phyloP scores from a whole-genome alignment of 2,113 vertebrate species.

The Neotoma lepida region DNA sequence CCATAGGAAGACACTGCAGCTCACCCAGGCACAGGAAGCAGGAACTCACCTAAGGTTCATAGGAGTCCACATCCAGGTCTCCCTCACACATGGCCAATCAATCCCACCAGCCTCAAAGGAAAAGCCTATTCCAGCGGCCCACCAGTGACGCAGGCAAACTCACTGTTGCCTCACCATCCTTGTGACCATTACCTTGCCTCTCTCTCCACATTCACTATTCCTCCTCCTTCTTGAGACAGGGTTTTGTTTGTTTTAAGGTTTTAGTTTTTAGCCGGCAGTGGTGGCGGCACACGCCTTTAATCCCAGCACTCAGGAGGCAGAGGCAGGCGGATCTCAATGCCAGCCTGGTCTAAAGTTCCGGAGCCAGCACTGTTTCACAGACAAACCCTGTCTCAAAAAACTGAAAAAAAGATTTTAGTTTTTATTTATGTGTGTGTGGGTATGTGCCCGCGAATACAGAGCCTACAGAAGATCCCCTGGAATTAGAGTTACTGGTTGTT shows the following conservation, averaged over 20 bases:
- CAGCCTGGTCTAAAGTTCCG: no score
- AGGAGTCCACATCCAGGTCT: neutral
- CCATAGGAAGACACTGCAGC: neutral
- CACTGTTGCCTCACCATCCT: accelerated
- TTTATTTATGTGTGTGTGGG: neutral
- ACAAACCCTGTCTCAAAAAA: no score
- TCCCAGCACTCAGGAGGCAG: no score
- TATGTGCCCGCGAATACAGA: neutral
- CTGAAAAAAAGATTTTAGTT: neutral
- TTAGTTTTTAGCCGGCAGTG: neutral
- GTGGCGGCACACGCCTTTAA: no score
- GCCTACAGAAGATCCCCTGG: neutral
- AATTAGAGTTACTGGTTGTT: neutral
- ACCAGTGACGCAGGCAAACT: neutral
- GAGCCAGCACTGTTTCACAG: no score
- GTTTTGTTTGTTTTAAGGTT: neutral
- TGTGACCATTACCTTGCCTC: no score
- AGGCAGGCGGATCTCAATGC: no score
- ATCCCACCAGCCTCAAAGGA: no score
- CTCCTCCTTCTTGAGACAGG: neutral
- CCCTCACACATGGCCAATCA: no score
- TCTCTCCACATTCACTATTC: neutral
- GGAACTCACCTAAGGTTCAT: neutral
- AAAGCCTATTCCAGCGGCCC: neutral
- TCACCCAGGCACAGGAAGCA: neutral